A percentile compares a stretch with the other conserved stretches of the same genome.
Conservation (phyloP, 2,797 vertebrate genomes). For the Orientallactaga sibirica region DNA sequence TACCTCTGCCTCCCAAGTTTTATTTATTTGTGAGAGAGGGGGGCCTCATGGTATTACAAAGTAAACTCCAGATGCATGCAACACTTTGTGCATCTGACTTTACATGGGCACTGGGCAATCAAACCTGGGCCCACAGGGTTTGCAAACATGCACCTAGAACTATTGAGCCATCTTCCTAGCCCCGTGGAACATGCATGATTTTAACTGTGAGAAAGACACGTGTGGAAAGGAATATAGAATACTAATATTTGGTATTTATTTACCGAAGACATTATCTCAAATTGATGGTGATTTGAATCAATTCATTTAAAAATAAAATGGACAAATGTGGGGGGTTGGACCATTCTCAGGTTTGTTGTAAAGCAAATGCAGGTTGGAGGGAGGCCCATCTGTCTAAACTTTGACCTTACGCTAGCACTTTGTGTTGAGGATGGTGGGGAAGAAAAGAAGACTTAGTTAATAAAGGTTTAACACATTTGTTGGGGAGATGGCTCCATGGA, state of each 20-base stretch:
- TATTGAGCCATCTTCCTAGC: no score
- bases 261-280: background rate
- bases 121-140: no score
- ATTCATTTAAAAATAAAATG: slow-evolving; percentile 9
- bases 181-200: background rate
- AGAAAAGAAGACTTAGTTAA: background rate
- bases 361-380: slow-evolving; percentile 59
- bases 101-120: no score
- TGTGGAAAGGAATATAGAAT: background rate
- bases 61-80: no score
- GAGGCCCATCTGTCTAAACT: background rate
- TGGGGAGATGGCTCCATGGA: no score
- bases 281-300: slow-evolving; percentile 37
- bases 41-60: no score
- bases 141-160: no score
- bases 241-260: background rate
- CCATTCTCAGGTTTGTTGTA: slow-evolving; percentile 36
- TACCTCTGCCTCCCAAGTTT: no score
- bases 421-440: background rate
- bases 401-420: background rate
- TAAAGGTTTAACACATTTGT: no score
- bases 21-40: no score
- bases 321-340: background rate
- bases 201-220: background rate
- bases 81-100: no score